Base-by-base conservation (phyloP, 2,113 vertebrate genomes). In the Ariopsis seemanni region DNA sequence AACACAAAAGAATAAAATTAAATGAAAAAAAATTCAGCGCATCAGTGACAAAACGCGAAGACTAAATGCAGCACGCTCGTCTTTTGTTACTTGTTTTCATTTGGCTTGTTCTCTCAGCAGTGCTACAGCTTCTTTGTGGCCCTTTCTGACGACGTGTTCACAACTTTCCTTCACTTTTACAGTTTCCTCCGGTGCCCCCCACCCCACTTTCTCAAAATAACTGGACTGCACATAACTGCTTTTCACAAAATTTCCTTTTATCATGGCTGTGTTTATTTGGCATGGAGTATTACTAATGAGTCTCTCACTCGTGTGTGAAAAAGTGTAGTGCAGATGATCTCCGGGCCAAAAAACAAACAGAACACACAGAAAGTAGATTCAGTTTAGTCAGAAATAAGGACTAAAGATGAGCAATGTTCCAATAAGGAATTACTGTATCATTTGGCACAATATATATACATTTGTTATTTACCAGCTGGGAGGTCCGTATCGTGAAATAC, bases 41-140 rank as follows among this genome's bases (percentile, higher is more conserved):
- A 93, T 89, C 77, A 92, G 55, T 17, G 42, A 92, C 85, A 88
- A 80, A 57, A 7, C 55, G 85, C 50, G 10, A 53, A 88, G 67
- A 63, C 17, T 58, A 87, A 82, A n/a, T 27, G 15, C 27, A 84
- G 78, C 78, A 60, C n/a, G 67, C 90, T 88, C 17, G 86, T 89
- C 84, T 72, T 60, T 82, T 90, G 58, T 74, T 79, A 85, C 57
- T 89, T 62, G 85, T 34, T 58, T 63, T 60, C 27, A 27, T 55
- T 82, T 17, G 22, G 52, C 69, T 63, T 25, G 25, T 85, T 53
- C 27, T 75, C 27, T 25, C 71, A 72, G 58, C 17, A 58, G 58
- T 11, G 6, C 83, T 71, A 52, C 80, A 2, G 65, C 63, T 89
- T 27, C 52, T 80, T 15, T 60, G 77, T 25, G 27, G 53, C 48